These are phyloP conservation scores for Cephus spinipes DNA, from an alignment of 2,888 invertebrate genomes.

Conservation along the genomic window DNA sequence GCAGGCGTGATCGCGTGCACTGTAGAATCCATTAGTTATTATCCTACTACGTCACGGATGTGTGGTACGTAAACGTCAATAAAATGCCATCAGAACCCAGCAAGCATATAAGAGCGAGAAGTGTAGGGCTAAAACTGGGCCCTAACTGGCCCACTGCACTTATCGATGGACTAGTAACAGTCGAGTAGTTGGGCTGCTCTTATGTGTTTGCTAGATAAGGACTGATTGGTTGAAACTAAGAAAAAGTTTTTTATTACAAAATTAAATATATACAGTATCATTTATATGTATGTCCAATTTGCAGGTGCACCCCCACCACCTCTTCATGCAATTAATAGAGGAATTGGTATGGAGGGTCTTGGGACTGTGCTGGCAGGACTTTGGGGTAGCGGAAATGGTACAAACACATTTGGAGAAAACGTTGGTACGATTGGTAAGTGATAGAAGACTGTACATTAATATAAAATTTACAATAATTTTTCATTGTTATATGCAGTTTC, in stretches of 20 bases:
- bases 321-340: slow-evolving; percentile 87
- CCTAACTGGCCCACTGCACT: background rate
- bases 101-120: background rate
- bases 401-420: slow-evolving; percentile 91
- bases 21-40: slow-evolving; percentile 88
- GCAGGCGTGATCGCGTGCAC: slow-evolving; percentile 84
- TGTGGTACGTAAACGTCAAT: slow-evolving; percentile 69
- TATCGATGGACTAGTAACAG: background rate
- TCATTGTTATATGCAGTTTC: background rate
- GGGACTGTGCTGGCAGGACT: slow-evolving; percentile 87
- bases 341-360: slow-evolving; percentile 85
- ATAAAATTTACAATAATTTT: background rate
- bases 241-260: slow-evolving; percentile 2
- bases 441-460: background rate
- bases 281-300: slow-evolving; percentile 16
- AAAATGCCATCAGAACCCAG: background rate
- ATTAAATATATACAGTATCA: background rate
- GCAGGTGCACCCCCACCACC: slow-evolving; percentile 85
- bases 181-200: background rate
- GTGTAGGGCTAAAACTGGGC: background rate
- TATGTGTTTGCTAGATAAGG: background rate
- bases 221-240: background rate
- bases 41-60: slow-evolving; percentile 90
- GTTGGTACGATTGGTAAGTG: slow-evolving; percentile 83
- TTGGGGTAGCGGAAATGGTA: slow-evolving; percentile 89